Base-by-base conservation (phyloP, 2,888 invertebrate species). In the Autographa gamma region DNA sequence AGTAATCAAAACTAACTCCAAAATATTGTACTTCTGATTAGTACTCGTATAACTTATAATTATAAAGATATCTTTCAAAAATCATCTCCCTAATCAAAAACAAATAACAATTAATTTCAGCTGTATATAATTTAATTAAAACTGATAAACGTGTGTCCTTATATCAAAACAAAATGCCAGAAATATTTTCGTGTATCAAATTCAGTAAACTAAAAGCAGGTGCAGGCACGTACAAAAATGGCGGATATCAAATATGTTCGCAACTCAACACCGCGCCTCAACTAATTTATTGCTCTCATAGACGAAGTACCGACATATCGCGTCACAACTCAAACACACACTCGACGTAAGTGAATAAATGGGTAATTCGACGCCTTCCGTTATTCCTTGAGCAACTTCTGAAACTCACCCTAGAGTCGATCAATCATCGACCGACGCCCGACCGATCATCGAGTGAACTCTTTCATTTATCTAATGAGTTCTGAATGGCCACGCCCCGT, bases 391-490 rank as follows among this genome's bases (percentile, higher is more conserved):
- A 80, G 76, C 70, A 83, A 86, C 76, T 83, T 83, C 73, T 70
- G 56, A 60, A 75, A 82, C 66, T 74, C 78, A 56, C 81, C 83
- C 82, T 67, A 74, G 80, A 82, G 79, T 81, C 87, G 82, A 82
- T 84, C 85, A 80, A 82, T 82, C 82, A 82, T 82, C 79, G 77
- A 76, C 75, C 76, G 83, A 71, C 76, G 79, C 79, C 78, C 81
- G 74, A 84, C 83, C 87, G 86, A 86, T 89, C 90, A 89, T 90
- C 88, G 80, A 85, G 86, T 91, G 91, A 94, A 95, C 95, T 95
- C 94, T 94, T 94, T 95, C 93, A 94, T 95, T 93, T 93, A 91
- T 93, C 88, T 94, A 95, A 95, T 94, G 93, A 94, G 83, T 82
- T 84, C 74, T 68, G 63, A 68, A 66, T 76, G 79, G 74, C 75